Base-by-base conservation (phyloP, 2,888 invertebrate species). In the Morpho helenor region DNA sequence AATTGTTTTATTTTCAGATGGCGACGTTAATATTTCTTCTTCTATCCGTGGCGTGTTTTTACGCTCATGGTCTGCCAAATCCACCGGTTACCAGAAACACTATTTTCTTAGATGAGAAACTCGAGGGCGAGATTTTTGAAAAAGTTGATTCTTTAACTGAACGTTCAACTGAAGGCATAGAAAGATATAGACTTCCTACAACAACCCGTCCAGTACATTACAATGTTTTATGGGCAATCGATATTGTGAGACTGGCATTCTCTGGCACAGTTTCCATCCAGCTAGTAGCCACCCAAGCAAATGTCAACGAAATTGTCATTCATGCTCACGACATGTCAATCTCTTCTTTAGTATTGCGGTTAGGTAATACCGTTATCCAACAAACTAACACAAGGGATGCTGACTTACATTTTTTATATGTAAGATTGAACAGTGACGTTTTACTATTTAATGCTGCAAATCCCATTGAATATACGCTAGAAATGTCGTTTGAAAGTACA, bases 161-260 rank as follows among this genome's bases (percentile, higher is more conserved):
- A 8, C 45, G 50, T 8, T 46, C 50, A n/a, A 66, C 58, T 43
- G 62, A 57, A 0, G 73, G 72, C n/a, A 66, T 73, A 8, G 52
- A 60, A n/a, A 59, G 61, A 9, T 92, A 82, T 68, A 77, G 92
- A 41, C 77, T 93, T 3, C 92, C 92, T 0, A 82, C 69, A 0
- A 84, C 85, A 0, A 87, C 94, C 0, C 66, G 59, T 10, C 94
- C 94, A 0, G 64, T 55, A 0, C 77, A 80, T 39, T 95, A 94
- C 67, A 73, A 84, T 0, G 70, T 94, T 0, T 64, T 79, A 0
- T 80, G 94, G 70, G 69, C 66, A 0, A 85, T 93, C 0, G 77
- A 91, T 57, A 78, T 92, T 0, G 51, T 63, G 0, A 48, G 45
- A 3, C 63, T 74, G 9, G 8, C 57, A 0, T 90, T 91, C 56